Percentiles rank a stretch among this genome's conserved stretches.
phyloP scores from a whole-genome alignment of 2,797 vertebrate species.

The Macropus fuliginosus region DNA sequence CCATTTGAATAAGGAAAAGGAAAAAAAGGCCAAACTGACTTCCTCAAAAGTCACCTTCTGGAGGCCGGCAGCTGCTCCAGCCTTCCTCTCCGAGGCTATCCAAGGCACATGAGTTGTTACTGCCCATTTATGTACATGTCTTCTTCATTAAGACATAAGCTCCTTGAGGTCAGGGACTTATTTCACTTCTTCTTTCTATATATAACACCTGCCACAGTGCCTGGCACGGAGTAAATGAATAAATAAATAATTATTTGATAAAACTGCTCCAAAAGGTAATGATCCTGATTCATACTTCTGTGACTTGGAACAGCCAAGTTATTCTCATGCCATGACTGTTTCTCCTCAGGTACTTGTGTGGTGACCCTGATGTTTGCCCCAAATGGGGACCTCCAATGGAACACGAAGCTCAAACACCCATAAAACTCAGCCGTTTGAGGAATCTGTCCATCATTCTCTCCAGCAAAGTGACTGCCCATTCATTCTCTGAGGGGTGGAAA shows the following conservation, averaged over 20 bases:
- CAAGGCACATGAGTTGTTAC: neutral
- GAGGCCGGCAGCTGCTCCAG: neutral
- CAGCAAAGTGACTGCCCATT: constrained; percentile 35
- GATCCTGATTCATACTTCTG: too few relatives aligned
- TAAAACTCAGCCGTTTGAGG: neutral
- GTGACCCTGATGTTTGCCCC: neutral
- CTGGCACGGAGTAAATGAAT: neutral
- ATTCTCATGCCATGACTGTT: neutral
- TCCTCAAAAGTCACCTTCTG: neutral
- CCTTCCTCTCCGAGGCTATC: neutral
- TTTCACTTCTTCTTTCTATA: neutral
- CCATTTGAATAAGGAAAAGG: neutral
- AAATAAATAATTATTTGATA: neutral
- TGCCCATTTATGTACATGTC: neutral
- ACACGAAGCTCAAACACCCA: constrained; percentile 1
- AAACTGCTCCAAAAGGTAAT: neutral
- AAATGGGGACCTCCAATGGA: neutral
- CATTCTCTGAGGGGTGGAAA: constrained; percentile 5
- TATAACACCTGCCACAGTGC: neutral
- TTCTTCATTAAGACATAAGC: neutral
- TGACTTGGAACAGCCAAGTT: neutral
- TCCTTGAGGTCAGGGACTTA: neutral
- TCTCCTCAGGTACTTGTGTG: neutral
- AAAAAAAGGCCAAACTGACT: neutral
- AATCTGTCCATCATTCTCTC: neutral